phyloP scores from a whole-genome alignment of 2,113 vertebrate genomes.

The Pantherophis guttatus region DNA sequence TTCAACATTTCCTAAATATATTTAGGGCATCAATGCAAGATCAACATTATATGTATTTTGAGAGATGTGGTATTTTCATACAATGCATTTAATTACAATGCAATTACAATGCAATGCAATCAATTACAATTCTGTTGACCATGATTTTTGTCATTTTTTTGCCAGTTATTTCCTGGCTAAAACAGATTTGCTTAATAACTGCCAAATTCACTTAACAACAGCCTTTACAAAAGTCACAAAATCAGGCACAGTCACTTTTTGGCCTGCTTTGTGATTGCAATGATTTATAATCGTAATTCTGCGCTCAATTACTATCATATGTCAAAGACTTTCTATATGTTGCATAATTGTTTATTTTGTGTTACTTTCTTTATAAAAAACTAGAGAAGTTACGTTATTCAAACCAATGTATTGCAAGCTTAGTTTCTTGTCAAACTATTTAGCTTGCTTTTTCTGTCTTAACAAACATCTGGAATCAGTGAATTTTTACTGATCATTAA shows the following conservation, averaged over 20 bases:
- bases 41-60: neutral
- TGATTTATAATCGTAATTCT: neutral
- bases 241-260: neutral
- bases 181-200: neutral
- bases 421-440: neutral
- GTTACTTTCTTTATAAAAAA: neutral
- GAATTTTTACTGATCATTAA: neutral
- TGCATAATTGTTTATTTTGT: neutral
- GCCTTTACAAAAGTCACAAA: neutral
- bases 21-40: constrained; percentile 11
- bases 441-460: neutral
- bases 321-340: neutral
- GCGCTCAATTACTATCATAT: neutral
- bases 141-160: neutral
- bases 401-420: neutral
- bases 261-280: neutral
- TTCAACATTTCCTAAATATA: constrained; percentile 6
- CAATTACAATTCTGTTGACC: neutral
- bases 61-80: neutral
- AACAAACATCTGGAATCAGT: neutral
- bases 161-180: neutral
- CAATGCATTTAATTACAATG: neutral
- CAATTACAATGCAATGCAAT: no score
- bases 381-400: neutral
- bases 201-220: neutral